Conservation (phyloP, 1,140 invertebrate species). For the Leucophenga varia region DNA sequence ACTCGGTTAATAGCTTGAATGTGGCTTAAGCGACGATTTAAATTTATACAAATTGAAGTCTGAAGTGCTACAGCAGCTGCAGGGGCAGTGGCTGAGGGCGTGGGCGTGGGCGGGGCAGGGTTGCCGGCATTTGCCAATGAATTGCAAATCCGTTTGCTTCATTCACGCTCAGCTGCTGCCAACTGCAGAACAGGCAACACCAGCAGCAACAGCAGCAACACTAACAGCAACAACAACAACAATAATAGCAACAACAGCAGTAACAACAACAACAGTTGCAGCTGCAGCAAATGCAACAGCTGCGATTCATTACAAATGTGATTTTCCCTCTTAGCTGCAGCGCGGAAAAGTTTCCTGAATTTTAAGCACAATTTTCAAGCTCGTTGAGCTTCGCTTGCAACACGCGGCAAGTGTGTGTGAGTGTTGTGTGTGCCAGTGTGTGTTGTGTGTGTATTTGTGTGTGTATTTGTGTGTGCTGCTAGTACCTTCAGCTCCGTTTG, state of each 20-base stretch:
- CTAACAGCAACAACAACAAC: neutral
- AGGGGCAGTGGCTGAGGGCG: neutral
- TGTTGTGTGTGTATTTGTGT: constrained; percentile 4
- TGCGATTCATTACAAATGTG: constrained; percentile 49
- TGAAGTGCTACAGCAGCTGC: constrained; percentile 4
- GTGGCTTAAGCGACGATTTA: constrained; percentile 8
- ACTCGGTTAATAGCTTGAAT: too few relatives aligned
- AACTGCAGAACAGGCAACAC: neutral
- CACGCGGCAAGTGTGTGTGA: neutral
- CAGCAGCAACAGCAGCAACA: neutral
- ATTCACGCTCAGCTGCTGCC: constrained; percentile 9
- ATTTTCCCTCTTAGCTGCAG: constrained; percentile 30
- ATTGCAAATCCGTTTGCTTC: constrained; percentile 32
- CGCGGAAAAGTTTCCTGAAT: constrained; percentile 33
- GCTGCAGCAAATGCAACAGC: constrained; percentile 36
- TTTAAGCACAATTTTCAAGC: constrained; percentile 43
- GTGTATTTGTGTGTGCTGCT: constrained; percentile 1
- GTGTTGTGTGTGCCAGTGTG: neutral
- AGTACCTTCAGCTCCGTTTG: constrained; percentile 37
- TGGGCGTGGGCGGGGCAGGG: too few relatives aligned
- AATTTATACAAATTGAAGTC: constrained; percentile 15
- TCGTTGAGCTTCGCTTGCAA: constrained; percentile 25
- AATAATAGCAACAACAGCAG: neutral
- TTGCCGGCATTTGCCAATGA: constrained; percentile 34
- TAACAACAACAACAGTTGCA: neutral